Evolutionary conservation across 2,797 vertebrate species (phyloP).

Genomic region (Perodicticus potto): DNA sequence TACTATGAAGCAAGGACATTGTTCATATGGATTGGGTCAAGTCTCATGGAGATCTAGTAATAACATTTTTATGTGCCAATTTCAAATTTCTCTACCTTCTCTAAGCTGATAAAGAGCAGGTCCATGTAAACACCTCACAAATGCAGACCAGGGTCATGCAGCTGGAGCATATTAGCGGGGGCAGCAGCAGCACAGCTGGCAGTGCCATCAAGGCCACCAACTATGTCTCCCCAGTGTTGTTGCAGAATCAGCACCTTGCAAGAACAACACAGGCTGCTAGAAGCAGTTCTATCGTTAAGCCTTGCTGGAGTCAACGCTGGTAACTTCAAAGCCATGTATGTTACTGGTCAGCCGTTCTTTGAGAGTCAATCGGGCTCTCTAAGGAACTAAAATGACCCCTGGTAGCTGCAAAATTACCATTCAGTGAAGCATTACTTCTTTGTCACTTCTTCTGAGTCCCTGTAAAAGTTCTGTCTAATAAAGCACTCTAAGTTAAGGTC

Average conservation of each 20-base stretch:
- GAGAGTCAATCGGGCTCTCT: neutral
- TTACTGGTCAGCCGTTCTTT: neutral
- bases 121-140: neutral
- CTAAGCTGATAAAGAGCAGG: neutral
- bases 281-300: neutral
- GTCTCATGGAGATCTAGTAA: neutral
- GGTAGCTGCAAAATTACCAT: neutral
- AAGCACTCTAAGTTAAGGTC: neutral
- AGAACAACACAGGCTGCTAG: neutral
- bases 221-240: rapidly evolving
- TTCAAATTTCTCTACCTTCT: neutral
- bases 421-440: neutral
- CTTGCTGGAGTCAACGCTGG: neutral
- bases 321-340: no score
- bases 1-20: neutral
- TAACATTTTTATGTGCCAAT: neutral
- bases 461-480: neutral
- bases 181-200: neutral
- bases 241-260: neutral
- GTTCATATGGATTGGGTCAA: neutral
- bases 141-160: neutral
- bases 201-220: rapidly evolving
- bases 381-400: neutral
- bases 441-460: neutral
- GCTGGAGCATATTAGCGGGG: rapidly evolving